phyloP scores from a whole-genome alignment of 2,888 invertebrate genomes.

The Epistrophella euchroma region DNA sequence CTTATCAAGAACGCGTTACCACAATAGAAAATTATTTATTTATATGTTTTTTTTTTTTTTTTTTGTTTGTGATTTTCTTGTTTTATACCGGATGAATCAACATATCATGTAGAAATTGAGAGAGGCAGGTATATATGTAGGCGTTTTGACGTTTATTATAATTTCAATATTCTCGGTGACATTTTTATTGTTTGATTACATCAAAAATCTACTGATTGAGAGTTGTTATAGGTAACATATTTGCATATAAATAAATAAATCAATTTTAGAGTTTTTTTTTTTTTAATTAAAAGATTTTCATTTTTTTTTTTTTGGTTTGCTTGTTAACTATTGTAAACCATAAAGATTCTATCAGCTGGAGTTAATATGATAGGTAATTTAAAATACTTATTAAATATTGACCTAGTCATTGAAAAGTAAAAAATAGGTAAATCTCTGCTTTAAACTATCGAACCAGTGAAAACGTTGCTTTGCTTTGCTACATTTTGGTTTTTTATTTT shows the following conservation, averaged over 20 bases:
- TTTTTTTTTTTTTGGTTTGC: neutral
- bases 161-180: slow-evolving; percentile 48
- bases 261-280: slow-evolving; percentile 4
- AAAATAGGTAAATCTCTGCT: neutral
- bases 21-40: slow-evolving; percentile 67
- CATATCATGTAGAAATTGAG: neutral
- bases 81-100: slow-evolving; percentile 67
- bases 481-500: too few relatives aligned
- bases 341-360: neutral
- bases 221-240: neutral
- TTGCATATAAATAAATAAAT: slow-evolving; percentile 48
- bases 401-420: neutral
- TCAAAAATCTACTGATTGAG: slow-evolving; percentile 7
- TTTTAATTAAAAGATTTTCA: slow-evolving; percentile 25
- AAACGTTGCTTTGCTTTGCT: neutral
- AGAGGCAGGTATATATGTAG: slow-evolving; percentile 60
- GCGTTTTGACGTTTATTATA: slow-evolving; percentile 59
- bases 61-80: slow-evolving; percentile 29
- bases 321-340: neutral
- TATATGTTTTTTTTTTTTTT: slow-evolving; percentile 32
- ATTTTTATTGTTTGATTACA: slow-evolving; percentile 52
- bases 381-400: neutral
- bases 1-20: slow-evolving; percentile 53
- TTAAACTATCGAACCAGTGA: neutral
- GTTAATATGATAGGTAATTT: neutral